These are phyloP conservation scores for Telenomus remus DNA, from an alignment of 1,140 invertebrate genomes.

Conservation along the genomic window DNA sequence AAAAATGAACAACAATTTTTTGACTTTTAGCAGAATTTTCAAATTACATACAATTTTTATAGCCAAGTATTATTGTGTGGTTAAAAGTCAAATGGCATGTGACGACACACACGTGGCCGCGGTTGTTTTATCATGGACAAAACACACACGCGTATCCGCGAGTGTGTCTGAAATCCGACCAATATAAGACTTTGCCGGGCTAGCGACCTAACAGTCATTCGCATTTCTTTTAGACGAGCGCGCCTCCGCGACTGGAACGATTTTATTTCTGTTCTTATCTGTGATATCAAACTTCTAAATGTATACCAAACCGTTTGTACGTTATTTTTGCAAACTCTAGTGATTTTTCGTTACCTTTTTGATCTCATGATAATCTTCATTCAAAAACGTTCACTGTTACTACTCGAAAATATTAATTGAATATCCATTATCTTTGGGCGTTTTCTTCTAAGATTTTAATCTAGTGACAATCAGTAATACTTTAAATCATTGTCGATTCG, in stretches of 20 bases:
- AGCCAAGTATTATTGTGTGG: background rate
- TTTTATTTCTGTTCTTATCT: background rate
- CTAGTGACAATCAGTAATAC: too few relatives aligned
- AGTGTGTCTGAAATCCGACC: constrained; percentile 42
- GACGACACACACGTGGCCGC: constrained; percentile 34
- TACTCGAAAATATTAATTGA: too few relatives aligned
- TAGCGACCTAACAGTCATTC: constrained; percentile 39
- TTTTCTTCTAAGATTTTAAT: too few relatives aligned
- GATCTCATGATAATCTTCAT: too few relatives aligned
- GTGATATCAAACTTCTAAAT: constrained; percentile 2
- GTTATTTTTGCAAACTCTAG: constrained; percentile 3
- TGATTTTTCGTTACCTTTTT: too few relatives aligned
- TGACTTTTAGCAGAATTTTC: too few relatives aligned
- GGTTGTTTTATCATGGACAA: constrained; percentile 20
- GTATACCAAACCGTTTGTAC: constrained; percentile 37
- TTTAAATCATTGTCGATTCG: too few relatives aligned
- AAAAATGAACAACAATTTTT: too few relatives aligned
- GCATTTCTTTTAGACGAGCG: constrained; percentile 34
- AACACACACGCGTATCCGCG: background rate
- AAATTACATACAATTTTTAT: too few relatives aligned
- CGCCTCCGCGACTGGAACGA: background rate
- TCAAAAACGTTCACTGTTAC: too few relatives aligned
- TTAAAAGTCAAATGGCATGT: constrained; percentile 12
- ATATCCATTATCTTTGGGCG: too few relatives aligned
- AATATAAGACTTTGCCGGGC: constrained; percentile 41